A percentile compares a stretch with the other conserved stretches of the same genome.
phyloP scores from a whole-genome alignment of 1,140 invertebrate genomes.

The Microplitis demolitor region DNA sequence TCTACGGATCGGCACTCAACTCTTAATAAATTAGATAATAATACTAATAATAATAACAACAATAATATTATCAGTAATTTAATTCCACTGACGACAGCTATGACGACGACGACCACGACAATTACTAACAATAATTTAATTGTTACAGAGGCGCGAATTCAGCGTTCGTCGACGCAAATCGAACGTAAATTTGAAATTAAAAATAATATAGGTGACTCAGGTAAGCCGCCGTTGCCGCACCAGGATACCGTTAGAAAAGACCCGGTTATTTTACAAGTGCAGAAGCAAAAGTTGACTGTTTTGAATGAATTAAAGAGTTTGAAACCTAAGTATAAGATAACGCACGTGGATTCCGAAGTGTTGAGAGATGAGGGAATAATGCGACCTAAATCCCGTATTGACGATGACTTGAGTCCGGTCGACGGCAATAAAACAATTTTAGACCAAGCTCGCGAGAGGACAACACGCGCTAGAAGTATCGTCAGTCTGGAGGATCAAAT shows the following conservation, averaged over 20 bases:
- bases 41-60: too few species aligned
- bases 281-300: constrained; percentile 57
- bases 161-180: constrained; percentile 52
- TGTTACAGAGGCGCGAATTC: constrained; percentile 52
- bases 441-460: constrained; percentile 36
- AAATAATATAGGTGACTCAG: constrained; percentile 36
- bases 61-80: too few species aligned
- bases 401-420: constrained; percentile 54
- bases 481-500: constrained; percentile 52
- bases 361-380: constrained; percentile 59
- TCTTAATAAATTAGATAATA: constrained; percentile 12
- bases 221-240: constrained; percentile 35
- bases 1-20: constrained; percentile 51
- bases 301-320: constrained; percentile 55
- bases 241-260: constrained; percentile 51
- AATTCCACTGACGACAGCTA: too few species aligned
- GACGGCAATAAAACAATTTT: constrained; percentile 38
- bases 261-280: constrained; percentile 54
- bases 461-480: constrained; percentile 49
- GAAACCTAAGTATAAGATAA: constrained; percentile 57
- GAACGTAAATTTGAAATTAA: constrained; percentile 53
- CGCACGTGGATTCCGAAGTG: constrained; percentile 58
- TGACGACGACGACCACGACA: too few species aligned
- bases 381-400: constrained; percentile 57
- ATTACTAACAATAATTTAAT: constrained; percentile 39